Base-by-base conservation (phyloP, 2,888 invertebrate species). In the Brenthis daphne region DNA sequence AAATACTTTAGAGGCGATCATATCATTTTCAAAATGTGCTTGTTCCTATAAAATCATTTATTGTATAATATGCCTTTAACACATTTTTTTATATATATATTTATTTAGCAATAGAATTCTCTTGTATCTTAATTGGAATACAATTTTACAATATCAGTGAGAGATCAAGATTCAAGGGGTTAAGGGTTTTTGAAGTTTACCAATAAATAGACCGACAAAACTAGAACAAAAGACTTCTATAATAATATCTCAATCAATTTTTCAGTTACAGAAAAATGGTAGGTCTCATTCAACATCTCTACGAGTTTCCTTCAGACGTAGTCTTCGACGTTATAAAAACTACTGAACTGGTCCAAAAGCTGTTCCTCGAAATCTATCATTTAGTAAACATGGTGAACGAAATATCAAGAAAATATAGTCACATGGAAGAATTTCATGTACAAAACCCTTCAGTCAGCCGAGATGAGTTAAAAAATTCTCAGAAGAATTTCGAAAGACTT, bases 361-460 rank as follows among this genome's bases (percentile, higher is more conserved):
- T 78, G 0, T 82, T 81, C 20, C 80, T 84, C 66, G 81, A 85
- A 16, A 65, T 86, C 0, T 80, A 79, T 0, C 85, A 87, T 29
- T 20, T 85, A 0, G 76, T 71, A 0, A 78, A 78, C 13, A 87
- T 87, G 83, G 58, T 81, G 0, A 82, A 86, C 14, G 87, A 87
- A 33, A 75, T 85, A 0, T 77, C 76, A 0, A 66, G 71, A 4
- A 85, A 85, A 53, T 82, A 77, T 13, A 64, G 57, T 0, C 37
- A 68, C 20, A 64, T 57, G 57, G 16, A n/a, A 4, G 65, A 74
- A 1, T 66, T 56, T 6, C 2, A 50, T 3, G 29, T 11, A 5
- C 6, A 50, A 8, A 20, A 55, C 0, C 13, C 20, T 43, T 43
- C 37, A 8, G 47, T 47, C 4, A 55, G 61, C 12, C 48, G 8